Conservation (phyloP, 1,140 invertebrate species). For the Scaptodrosophila lebanonensis region DNA sequence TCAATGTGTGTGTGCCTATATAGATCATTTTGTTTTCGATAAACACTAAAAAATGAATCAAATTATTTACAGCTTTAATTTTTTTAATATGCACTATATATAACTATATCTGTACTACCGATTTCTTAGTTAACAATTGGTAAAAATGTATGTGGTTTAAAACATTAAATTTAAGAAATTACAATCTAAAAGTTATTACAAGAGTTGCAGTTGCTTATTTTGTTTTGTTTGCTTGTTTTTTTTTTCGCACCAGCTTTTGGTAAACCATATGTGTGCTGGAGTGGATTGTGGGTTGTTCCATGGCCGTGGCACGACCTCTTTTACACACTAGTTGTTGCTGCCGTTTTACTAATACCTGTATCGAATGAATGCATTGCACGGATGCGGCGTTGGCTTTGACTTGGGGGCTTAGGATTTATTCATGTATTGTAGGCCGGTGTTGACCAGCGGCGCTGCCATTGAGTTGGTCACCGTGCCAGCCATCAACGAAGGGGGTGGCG, state of each 20-base stretch:
- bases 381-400: neutral
- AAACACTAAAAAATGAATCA: too few species aligned
- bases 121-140: slow-evolving; percentile 64
- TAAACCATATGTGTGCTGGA: neutral
- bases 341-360: slow-evolving; percentile 68
- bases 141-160: slow-evolving; percentile 60
- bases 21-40: too few species aligned
- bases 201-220: slow-evolving; percentile 36
- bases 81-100: slow-evolving; percentile 56
- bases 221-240: neutral
- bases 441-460: slow-evolving; percentile 33
- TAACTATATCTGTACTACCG: slow-evolving; percentile 48
- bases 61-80: too few species aligned
- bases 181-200: slow-evolving; percentile 63
- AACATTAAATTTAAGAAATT: slow-evolving; percentile 68
- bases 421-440: slow-evolving; percentile 59
- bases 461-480: slow-evolving; percentile 35
- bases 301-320: slow-evolving; percentile 10
- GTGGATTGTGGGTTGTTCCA: slow-evolving; percentile 8
- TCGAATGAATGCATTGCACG: slow-evolving; percentile 25
- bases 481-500: slow-evolving; percentile 12
- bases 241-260: neutral
- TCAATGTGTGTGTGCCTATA: too few species aligned
- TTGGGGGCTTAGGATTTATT: slow-evolving; percentile 44
- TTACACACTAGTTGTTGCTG: slow-evolving; percentile 50